phyloP scores from a whole-genome alignment of 92 coral and sea anemone genomes.

The Umimayanthus chanpuru region DNA sequence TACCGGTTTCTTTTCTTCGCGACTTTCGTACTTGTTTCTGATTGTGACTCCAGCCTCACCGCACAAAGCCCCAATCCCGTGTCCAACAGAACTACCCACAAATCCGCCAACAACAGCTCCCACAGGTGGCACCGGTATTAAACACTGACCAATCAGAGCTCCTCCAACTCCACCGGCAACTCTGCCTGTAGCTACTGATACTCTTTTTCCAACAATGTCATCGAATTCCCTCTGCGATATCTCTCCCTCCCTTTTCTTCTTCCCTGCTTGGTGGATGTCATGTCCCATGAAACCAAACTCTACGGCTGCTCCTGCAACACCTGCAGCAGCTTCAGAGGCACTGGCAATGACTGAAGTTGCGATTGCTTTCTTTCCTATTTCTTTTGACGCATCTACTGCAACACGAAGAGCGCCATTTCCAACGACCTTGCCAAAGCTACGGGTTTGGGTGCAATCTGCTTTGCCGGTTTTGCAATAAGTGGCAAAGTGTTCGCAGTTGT shows the following conservation, averaged over 20 bases:
- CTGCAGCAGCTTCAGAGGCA: too few relatives aligned
- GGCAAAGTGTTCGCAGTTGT: too few relatives aligned
- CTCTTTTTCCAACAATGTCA: slow-evolving; percentile 43
- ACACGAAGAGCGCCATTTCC: too few relatives aligned
- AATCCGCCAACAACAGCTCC: slow-evolving; percentile 41
- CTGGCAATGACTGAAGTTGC: neutral
- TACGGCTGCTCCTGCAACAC: slow-evolving; percentile 1
- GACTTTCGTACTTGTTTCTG: neutral
- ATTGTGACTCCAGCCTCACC: slow-evolving; percentile 31
- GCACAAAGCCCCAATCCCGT: slow-evolving; percentile 29
- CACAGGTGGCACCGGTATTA: slow-evolving; percentile 35
- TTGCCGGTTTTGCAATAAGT: too few relatives aligned
- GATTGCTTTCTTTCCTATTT: neutral
- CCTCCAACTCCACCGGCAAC: slow-evolving; percentile 7
- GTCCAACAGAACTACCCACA: slow-evolving; percentile 38
- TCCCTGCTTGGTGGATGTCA: slow-evolving; percentile 44
- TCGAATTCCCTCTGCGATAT: slow-evolving; percentile 38
- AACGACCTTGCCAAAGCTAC: too few relatives aligned
- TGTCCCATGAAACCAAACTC: slow-evolving; percentile 41
- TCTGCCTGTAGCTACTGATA: slow-evolving; percentile 10
- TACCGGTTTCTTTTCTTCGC: too few relatives aligned
- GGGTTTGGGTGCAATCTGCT: too few relatives aligned
- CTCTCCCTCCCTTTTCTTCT: slow-evolving; percentile 31
- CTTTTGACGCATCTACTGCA: neutral
- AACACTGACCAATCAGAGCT: slow-evolving; percentile 33